phyloP scores from a whole-genome alignment of 2,888 invertebrate genomes.

The Cheilosia grossa region DNA sequence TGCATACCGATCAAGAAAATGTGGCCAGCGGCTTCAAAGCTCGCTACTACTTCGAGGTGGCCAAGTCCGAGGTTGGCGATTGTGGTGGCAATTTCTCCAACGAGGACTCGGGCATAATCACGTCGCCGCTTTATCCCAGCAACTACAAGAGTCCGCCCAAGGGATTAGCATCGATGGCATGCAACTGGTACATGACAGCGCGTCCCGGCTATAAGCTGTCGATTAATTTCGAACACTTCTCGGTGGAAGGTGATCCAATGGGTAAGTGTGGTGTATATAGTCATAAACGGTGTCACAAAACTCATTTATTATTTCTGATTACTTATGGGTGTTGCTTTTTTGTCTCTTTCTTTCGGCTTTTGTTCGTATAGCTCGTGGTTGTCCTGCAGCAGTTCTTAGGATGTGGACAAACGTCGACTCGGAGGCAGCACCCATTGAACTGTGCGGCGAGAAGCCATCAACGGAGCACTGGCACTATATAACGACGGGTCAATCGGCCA shows the following conservation, averaged over 20 bases:
- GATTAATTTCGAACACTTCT: constrained; percentile 95
- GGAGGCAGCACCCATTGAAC: constrained; percentile 91
- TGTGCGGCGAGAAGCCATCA: constrained; percentile 93
- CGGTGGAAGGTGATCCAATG: constrained; percentile 92
- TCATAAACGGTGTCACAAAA: neutral
- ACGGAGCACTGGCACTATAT: constrained; percentile 92
- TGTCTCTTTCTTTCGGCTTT: neutral
- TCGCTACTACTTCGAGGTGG: constrained; percentile 95
- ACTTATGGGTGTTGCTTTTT: neutral
- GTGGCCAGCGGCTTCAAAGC: constrained; percentile 98
- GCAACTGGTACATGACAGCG: constrained; percentile 98
- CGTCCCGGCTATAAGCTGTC: constrained; percentile 93
- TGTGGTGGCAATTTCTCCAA: constrained; percentile 96
- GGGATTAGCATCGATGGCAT: constrained; percentile 92
- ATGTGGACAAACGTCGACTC: constrained; percentile 91
- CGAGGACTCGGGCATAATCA: constrained; percentile 91
- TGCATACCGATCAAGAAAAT: constrained; percentile 93
- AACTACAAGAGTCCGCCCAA: constrained; percentile 93
- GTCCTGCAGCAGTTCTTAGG: constrained; percentile 95
- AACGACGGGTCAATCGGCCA: constrained; percentile 93
- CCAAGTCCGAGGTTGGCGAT: constrained; percentile 94
- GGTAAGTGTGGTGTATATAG: constrained; percentile 42
- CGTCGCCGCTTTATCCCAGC: constrained; percentile 95
- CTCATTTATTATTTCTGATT: neutral
- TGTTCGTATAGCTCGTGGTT: constrained; percentile 89